These are phyloP conservation scores for Pluvianellus socialis DNA, from an alignment of 2,113 vertebrate species.

Conservation along the genomic window DNA sequence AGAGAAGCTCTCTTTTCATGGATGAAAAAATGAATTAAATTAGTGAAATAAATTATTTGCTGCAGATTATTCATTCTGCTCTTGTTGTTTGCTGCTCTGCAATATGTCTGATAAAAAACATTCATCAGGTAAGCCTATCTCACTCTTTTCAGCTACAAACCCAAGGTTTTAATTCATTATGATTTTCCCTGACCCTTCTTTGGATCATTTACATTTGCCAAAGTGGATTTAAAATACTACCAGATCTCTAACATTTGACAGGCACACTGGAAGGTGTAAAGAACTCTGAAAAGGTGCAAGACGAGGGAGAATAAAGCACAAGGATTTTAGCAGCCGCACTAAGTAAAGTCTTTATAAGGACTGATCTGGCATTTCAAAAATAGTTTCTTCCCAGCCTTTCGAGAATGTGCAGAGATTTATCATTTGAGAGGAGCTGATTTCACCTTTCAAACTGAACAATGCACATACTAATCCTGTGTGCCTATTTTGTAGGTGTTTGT, in stretches of 20 bases:
- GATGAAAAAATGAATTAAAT: constrained; percentile 10
- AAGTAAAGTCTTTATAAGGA: constrained; percentile 49
- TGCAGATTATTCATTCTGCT: neutral
- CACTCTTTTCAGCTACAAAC: neutral
- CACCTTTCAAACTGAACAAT: constrained; percentile 39
- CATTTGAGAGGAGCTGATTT: constrained; percentile 40
- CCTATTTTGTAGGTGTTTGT: neutral
- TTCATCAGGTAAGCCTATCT: neutral
- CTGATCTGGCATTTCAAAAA: constrained; percentile 60
- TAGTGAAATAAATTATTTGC: neutral
- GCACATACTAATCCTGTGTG: neutral
- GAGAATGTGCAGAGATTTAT: constrained; percentile 28
- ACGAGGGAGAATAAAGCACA: constrained; percentile 43
- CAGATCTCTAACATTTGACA: constrained; percentile 51
- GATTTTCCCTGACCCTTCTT: neutral
- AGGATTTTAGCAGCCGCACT: constrained; percentile 14
- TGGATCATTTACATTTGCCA: constrained; percentile 31
- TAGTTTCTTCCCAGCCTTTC: constrained; percentile 33
- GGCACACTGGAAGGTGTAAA: constrained; percentile 53
- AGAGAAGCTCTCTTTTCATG: neutral
- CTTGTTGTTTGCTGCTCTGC: neutral
- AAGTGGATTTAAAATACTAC: constrained; percentile 43
- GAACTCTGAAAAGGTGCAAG: constrained; percentile 60
- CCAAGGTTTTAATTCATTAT: neutral
- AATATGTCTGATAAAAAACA: neutral